Evolutionary conservation across 2,888 invertebrate species (phyloP), one percentile per base, ranked within the genome.

Genomic region (Limnephilus auricula): DNA sequence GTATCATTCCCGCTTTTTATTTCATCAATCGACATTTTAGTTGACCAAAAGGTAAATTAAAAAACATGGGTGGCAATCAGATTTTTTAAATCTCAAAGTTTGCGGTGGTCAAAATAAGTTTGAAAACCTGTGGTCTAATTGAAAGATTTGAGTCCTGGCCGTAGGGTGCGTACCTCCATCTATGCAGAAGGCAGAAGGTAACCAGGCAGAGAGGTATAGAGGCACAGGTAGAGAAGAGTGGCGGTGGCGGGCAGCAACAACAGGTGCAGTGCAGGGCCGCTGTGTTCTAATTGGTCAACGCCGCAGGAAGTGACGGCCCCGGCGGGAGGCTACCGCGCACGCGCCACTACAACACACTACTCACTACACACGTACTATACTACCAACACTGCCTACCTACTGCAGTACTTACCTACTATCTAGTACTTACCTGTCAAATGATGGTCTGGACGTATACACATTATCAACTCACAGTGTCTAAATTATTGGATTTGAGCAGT

Each of bases 191-290:
- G 50, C 50, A 50, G 18, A 50, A 65, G 65, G 65, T n/a, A 25
- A 9, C 65, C 9, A 65, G n/a, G 65, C n/a, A 65, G 37, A 83
- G 32, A 82, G 31, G 15, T 37, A 18, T 18, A 83, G 31, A 30
- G n/a, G 31, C 6, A 31, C 45, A 82, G 31, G 30, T 50, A 83
- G 50, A n/a, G 79, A 80, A 15, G 82, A 12, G 30, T n/a, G 30
- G 79, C 80, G 40, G 79, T 34, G 25, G 80, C 90, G 87, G 82
- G 40, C 80, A 31, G 65, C 79, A 31, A 86, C 90, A 90, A 91
- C 91, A 91, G 91, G 91, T 91, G 91, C 91, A 89, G 86, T 89
- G 32, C 87, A 37, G 37, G 85, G 80, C 79, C 85, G 83, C 78
- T 65, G 78, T 65, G 79, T 89, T 79, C 89, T 91, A 90, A 90